Evolutionary conservation across 92 coral and sea anemone species (phyloP), one percentile per base, ranked within the genome.

Genomic region (Parazoanthus darwini): DNA sequence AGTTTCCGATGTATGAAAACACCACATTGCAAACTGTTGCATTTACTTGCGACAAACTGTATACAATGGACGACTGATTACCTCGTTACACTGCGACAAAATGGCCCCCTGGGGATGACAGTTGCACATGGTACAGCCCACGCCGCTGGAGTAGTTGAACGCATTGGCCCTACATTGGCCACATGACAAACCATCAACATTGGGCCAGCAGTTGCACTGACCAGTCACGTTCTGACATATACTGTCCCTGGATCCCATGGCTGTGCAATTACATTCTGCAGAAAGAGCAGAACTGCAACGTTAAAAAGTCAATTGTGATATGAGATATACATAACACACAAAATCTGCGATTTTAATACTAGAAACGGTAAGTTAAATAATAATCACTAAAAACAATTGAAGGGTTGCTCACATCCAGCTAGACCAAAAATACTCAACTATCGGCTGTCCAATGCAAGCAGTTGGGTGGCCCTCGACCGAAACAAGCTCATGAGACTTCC

Each of bases 201-300:
- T 90, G n/a, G 93, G 92, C 58, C 82, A 91, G 81, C 99, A 97
- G 46, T 26, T 71, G 86, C 99, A 97, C 63, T 82, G 87, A 42
- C 99, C 99, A 42, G 94, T 94, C 39, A 88, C 23, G 38, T 92
- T 92, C 50, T 97, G 86, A 74, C 99, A 97, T 63, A 66, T 88
- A 76, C 90, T 90, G 29, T 89, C 54, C 13, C 72, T 74, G 8
- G 97, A 93, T 39, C 99, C 99, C 6, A 80, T 66, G 10, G 77
- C 58, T 22, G 94, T 82, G 78, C 99, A 97, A 77, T 91, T 94
- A 82, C 99, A 97, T 23, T 79, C 99, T 97, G 89, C 25, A 82
- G 50, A 44, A 15, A 44, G 70, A 35, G 29, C 13, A 66, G 25
- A 38, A 70, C 38, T 51, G 16, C n/a, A 25, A 33, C 33, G 51